These are phyloP conservation scores for Gambelia wislizenii DNA, from an alignment of 2,797 vertebrate genomes.

Conservation along the genomic window DNA sequence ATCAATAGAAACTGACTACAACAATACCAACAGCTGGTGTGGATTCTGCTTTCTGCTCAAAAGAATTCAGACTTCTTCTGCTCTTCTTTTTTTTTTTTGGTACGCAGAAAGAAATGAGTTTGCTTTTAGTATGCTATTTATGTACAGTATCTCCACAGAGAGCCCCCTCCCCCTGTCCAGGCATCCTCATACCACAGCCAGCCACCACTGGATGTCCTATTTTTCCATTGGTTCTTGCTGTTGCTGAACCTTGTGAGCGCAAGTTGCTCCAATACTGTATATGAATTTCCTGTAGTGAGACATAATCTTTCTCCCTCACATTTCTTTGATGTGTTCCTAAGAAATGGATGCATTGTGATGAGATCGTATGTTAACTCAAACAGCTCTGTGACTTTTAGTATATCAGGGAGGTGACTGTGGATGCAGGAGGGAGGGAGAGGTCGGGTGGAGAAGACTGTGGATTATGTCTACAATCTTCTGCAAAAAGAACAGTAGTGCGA, in stretches of 20 bases:
- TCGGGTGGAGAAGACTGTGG: too few species aligned
- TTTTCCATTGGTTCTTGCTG: slow-evolving; percentile 71
- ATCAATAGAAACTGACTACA: not conserved
- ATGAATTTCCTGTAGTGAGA: slow-evolving; percentile 48
- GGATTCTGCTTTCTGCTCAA: not conserved
- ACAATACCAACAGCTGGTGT: too few species aligned
- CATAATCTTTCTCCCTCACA: slow-evolving; percentile 54
- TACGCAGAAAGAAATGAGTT: slow-evolving; percentile 42
- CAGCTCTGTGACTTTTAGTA: slow-evolving; percentile 14
- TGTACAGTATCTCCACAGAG: slow-evolving; percentile 59
- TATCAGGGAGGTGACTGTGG: not conserved
- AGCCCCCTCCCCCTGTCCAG: slow-evolving; percentile 43
- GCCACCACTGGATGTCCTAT: slow-evolving; percentile 68
- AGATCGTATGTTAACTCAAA: slow-evolving; percentile 25
- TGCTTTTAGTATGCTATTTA: slow-evolving; percentile 68
- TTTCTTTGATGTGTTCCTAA: slow-evolving; percentile 55
- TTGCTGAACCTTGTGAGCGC: slow-evolving; percentile 67
- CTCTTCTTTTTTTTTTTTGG: slow-evolving; percentile 38
- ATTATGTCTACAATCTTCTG: slow-evolving; percentile 1
- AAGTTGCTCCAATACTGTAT: slow-evolving; percentile 24
- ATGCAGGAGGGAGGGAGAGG: not conserved
- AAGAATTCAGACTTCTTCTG: slow-evolving; percentile 1
- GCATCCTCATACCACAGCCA: slow-evolving; percentile 38
- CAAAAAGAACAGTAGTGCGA: rapidly evolving
- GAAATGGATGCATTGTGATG: slow-evolving; percentile 1